Conservation (phyloP, 1,140 invertebrate genomes). For the Aphelenchoides fujianensis region DNA sequence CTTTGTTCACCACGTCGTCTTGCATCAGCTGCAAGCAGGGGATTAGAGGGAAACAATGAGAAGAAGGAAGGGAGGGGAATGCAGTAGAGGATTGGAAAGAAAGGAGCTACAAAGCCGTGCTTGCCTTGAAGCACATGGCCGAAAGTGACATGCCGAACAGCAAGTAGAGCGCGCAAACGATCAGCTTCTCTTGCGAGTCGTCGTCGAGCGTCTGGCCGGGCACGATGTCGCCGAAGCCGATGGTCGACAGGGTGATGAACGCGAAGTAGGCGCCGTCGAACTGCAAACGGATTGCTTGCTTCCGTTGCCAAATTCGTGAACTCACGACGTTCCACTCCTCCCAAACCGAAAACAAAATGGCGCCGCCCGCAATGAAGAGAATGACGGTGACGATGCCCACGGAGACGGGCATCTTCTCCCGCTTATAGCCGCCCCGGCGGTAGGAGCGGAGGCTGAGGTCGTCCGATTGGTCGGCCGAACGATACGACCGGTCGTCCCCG, state of each 20-base stretch:
- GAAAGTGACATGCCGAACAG: slow-evolving; percentile 81
- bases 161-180: slow-evolving; percentile 77
- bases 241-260: slow-evolving; percentile 75
- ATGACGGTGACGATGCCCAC: slow-evolving; percentile 54
- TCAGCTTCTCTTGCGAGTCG: slow-evolving; percentile 77
- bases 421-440: slow-evolving; percentile 50
- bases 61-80: too few species aligned
- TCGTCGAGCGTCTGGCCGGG: slow-evolving; percentile 73
- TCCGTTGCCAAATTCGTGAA: slow-evolving; percentile 64
- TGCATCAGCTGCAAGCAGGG: slow-evolving; percentile 76
- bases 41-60: too few species aligned
- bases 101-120: too few species aligned
- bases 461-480: slow-evolving; percentile 60
- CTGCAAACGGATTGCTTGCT: slow-evolving; percentile 21
- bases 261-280: slow-evolving; percentile 81
- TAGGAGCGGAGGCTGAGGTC: slow-evolving; percentile 61
- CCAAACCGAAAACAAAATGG: slow-evolving; percentile 81
- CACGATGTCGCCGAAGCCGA: slow-evolving; percentile 83
- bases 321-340: slow-evolving; percentile 81
- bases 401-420: slow-evolving; percentile 62
- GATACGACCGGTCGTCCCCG: slow-evolving; percentile 53
- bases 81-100: too few species aligned
- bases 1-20: slow-evolving; percentile 73
- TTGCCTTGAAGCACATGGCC: slow-evolving; percentile 83
- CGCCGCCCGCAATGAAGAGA: slow-evolving; percentile 67